These are phyloP conservation scores for Drosophila arawakana DNA, from an alignment of 1,140 invertebrate species.

Conservation along the genomic window DNA sequence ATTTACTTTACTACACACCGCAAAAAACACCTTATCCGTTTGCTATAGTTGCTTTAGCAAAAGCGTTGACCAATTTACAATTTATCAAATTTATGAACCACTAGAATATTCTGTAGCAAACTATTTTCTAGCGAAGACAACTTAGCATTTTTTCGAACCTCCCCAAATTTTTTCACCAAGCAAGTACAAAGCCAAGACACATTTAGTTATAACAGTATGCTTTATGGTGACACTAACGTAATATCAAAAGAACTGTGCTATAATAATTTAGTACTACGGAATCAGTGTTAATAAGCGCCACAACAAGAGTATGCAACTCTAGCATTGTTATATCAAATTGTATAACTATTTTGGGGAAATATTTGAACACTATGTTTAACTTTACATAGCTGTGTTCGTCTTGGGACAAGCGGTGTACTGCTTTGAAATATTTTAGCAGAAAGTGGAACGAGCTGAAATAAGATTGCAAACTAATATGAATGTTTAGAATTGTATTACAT, in stretches of 20 bases:
- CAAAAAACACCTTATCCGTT: too few species aligned
- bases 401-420: conserved; percentile 30
- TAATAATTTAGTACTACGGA: too few species aligned
- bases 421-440: background rate
- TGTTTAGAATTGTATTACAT: background rate
- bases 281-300: too few species aligned
- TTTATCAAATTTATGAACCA: too few species aligned
- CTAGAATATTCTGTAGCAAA: too few species aligned
- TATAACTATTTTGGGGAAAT: background rate
- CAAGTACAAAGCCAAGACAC: background rate
- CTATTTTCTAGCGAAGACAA: background rate
- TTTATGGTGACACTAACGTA: too few species aligned
- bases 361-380: background rate
- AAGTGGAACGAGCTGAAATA: background rate
- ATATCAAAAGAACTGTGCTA: too few species aligned
- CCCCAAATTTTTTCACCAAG: background rate
- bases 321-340: background rate
- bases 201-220: background rate
- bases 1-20: too few species aligned
- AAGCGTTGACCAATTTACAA: too few species aligned
- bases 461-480: background rate
- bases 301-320: too few species aligned
- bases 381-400: background rate
- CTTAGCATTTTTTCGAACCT: background rate
- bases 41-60: too few species aligned